These are phyloP conservation scores for Sarcophilus harrisii DNA, from an alignment of 2,797 vertebrate species.

Conservation along the genomic window DNA sequence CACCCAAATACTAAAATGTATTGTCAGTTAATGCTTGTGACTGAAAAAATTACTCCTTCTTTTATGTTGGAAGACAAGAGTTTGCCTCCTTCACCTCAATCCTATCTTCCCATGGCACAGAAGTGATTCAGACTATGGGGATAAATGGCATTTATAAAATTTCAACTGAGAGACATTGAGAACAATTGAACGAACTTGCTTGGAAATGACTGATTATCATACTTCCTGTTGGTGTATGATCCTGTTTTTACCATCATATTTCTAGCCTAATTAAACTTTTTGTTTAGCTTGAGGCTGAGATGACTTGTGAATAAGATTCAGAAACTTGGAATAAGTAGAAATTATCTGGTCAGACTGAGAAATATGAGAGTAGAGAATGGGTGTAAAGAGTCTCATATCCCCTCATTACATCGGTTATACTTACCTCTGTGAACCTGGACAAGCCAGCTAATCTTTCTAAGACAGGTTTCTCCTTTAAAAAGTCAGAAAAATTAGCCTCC, in stretches of 20 bases:
- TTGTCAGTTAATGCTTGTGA: background rate
- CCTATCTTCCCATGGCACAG: background rate
- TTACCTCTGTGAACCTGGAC: background rate
- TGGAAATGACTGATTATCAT: background rate
- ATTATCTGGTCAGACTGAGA: background rate
- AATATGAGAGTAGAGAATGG: background rate
- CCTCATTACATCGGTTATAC: background rate
- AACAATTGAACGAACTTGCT: background rate
- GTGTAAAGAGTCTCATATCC: background rate
- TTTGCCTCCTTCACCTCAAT: background rate
- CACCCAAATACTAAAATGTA: background rate
- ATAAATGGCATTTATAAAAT: background rate
- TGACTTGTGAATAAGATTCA: background rate
- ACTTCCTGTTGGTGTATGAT: background rate
- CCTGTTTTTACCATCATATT: background rate
- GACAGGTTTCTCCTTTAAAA: background rate
- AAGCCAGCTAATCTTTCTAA: background rate
- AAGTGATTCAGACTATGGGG: background rate
- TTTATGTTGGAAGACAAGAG: background rate
- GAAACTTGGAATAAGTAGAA: background rate
- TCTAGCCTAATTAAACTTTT: background rate
- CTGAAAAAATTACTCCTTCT: background rate
- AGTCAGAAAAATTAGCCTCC: background rate
- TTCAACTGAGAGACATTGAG: background rate
- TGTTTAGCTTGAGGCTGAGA: background rate